phyloP scores from a whole-genome alignment of 2,797 vertebrate genomes.

The Peromyscus nudipes region DNA sequence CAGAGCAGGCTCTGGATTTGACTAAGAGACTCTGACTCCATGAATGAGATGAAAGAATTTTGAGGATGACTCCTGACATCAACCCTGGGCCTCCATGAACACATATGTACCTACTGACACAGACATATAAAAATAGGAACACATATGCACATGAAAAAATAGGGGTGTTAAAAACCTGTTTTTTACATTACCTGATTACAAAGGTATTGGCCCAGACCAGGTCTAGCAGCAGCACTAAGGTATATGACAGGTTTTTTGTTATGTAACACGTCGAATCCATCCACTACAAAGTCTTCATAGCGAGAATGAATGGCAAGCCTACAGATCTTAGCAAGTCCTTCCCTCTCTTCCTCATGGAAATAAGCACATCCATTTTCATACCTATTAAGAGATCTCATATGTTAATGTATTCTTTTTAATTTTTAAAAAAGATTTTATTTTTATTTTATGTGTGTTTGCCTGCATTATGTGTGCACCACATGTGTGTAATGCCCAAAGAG shows the following conservation, averaged over 20 bases:
- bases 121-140: background rate
- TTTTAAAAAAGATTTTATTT: background rate
- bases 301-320: conserved; percentile 94
- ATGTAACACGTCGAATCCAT: conserved; percentile 93
- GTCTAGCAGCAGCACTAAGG: conserved; percentile 94
- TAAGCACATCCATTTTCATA: conserved; percentile 97
- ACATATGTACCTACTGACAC: background rate
- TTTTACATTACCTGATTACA: conserved; percentile 93
- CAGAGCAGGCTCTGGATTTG: background rate
- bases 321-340: conserved; percentile 96
- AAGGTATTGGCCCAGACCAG: conserved; percentile 95
- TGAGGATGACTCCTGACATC: background rate
- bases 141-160: background rate
- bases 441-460: background rate
- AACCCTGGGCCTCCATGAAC: background rate
- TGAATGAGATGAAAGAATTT: background rate
- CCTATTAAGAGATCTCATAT: conserved; percentile 86
- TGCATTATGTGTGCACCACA: background rate
- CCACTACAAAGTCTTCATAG: conserved; percentile 95
- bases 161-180: background rate
- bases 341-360: conserved; percentile 97
- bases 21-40: background rate
- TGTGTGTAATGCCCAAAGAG: background rate
- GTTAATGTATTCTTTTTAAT: conserved; percentile 26
- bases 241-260: conserved; percentile 95